Percentiles rank a stretch among this genome's conserved stretches.
Evolutionary conservation across 2,888 invertebrate genomes (phyloP).

Genomic region (Coleophora deauratella): DNA sequence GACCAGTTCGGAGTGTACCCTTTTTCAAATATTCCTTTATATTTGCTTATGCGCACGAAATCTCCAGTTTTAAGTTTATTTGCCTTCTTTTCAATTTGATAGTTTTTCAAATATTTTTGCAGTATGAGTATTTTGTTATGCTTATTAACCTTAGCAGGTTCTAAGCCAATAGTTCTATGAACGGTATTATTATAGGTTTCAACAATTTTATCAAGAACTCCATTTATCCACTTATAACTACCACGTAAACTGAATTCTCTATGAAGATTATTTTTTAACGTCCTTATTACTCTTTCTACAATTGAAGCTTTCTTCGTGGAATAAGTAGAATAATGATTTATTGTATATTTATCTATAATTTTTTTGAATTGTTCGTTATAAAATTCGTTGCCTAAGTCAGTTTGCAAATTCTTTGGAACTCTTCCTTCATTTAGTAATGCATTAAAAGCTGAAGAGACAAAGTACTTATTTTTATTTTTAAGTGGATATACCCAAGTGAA

Average conservation of each 20-base stretch:
- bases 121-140: not conserved
- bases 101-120: not conserved
- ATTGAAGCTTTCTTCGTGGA: slow-evolving; percentile 15
- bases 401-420: slow-evolving; percentile 5
- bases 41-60: slow-evolving; percentile 21
- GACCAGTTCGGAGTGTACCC: slow-evolving; percentile 27
- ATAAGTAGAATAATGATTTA: slow-evolving; percentile 13
- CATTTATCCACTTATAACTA: slow-evolving; percentile 10
- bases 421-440: not conserved
- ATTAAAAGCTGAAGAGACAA: no score
- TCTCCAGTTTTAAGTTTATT: slow-evolving; percentile 12
- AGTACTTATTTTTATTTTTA: no score
- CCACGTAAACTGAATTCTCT: slow-evolving; percentile 10
- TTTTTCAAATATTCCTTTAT: slow-evolving; percentile 18
- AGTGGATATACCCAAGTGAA: no score
- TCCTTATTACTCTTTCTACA: slow-evolving; percentile 15
- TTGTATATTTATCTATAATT: no score
- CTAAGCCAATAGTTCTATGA: slow-evolving; percentile 6
- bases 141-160: not conserved
- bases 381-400: slow-evolving; percentile 11
- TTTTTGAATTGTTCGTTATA: slow-evolving; percentile 2
- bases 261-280: slow-evolving; percentile 9
- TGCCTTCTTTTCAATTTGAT: not conserved
- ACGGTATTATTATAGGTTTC: slow-evolving; percentile 9
- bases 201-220: slow-evolving; percentile 4